phyloP scores from a whole-genome alignment of 1,140 invertebrate genomes.

The Coptotermes formosanus region DNA sequence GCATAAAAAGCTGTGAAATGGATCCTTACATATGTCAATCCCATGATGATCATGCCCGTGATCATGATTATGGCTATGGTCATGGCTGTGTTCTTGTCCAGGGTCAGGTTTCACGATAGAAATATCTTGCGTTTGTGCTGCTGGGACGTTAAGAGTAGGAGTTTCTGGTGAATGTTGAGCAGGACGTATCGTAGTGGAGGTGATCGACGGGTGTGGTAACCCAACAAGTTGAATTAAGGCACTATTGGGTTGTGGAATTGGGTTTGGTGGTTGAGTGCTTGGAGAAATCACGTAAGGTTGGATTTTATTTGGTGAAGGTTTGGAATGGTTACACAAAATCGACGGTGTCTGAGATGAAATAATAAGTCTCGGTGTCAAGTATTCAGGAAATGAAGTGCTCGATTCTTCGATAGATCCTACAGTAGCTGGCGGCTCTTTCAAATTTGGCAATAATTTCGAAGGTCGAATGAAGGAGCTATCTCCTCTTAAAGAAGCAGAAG shows the following conservation, averaged over 20 bases:
- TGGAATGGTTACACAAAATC: neutral
- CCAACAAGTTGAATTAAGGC: neutral
- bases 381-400: neutral
- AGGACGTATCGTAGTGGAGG: neutral
- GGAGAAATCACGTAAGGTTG: neutral
- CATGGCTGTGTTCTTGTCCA: neutral
- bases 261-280: neutral
- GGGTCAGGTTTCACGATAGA: neutral
- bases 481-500: neutral
- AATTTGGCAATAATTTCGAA: constrained; percentile 3
- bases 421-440: neutral
- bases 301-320: neutral
- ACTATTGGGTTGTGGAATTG: neutral
- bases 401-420: neutral
- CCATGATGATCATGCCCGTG: constrained; percentile 5
- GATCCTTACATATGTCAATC: constrained; percentile 17
- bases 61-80: neutral
- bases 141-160: neutral
- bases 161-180: neutral
- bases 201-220: neutral
- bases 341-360: too few species aligned
- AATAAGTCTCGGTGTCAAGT: neutral
- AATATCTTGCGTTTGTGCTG: neutral
- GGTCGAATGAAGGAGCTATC: constrained; percentile 6
- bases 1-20: constrained; percentile 10